Base-by-base conservation (phyloP, 2,888 invertebrate species). In the Torymus tubicola region DNA sequence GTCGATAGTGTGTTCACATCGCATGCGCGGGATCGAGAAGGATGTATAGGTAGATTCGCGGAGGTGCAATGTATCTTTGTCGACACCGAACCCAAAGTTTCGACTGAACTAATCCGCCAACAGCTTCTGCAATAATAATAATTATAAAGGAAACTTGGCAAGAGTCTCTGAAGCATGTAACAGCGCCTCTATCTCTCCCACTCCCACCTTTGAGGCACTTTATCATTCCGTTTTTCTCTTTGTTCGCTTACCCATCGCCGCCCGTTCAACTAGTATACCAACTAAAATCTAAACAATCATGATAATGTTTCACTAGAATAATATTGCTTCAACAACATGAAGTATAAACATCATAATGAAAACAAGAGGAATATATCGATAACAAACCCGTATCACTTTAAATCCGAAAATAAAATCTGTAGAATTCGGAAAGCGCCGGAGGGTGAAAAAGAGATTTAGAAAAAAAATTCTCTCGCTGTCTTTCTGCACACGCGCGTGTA, bases 31-130 rank as follows among this genome's bases (percentile, higher is more conserved):
- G 31, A 31, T 3, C 31, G 31, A 8, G 31, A 65, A 65, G 58
- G 64, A 52, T 53, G 16, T 72, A 64, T 13, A 31, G 53, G 2
- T 31, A 31, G 18, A 52, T 53, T 8, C 16, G 13, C 24, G 42
- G n/a, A 57, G 72, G 16, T 21, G 68, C 67, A 50, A 75, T 72
- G 63, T 76, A 76, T 80, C 67, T 67, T 65, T 70, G 67, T 70
- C 67, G 42, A 50, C 67, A 57, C 55, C 60, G 21, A 57, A 60
- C 55, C n/a, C 12, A 63, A 80, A 80, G 53, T 80, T 80, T 80
- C 71, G n/a, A 70, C 80, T 75, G 61, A 24, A 68, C 71, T 80
- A 80, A 80, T 80, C 72, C 65, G 76, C 76, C 76, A 76, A 76
- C 67, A 67, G 76, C 65, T 80, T 68, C 67, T 42, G 71, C 55